These are phyloP conservation scores for Trissonchulus latispiculum DNA, from an alignment of 2,888 invertebrate genomes.

Conservation along the genomic window DNA sequence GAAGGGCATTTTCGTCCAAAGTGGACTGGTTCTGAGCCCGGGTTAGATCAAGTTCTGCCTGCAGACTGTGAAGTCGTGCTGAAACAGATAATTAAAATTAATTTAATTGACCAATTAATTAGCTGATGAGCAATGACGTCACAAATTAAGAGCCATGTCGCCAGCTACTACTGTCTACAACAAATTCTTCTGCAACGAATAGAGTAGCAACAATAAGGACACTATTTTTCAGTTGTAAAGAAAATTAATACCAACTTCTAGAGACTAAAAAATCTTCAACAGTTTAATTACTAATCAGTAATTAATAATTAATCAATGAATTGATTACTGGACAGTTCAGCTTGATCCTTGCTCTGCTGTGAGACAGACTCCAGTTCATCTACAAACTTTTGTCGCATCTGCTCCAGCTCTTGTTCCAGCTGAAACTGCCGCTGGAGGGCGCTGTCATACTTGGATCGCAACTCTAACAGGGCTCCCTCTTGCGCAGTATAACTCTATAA, in stretches of 20 bases:
- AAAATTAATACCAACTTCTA: too few species aligned
- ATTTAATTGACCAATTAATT: too few species aligned
- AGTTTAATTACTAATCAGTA: too few species aligned
- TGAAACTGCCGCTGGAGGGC: not conserved
- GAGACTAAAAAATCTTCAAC: too few species aligned
- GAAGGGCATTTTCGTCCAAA: not conserved
- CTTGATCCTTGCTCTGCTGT: constrained; percentile 7
- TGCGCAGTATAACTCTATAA: constrained; percentile 14
- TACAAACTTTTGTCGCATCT: constrained; percentile 7
- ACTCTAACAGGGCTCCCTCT: not conserved
- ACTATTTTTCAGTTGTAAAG: too few species aligned
- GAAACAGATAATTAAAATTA: too few species aligned
- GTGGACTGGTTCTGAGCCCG: not conserved
- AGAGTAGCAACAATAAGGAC: too few species aligned
- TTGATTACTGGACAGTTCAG: constrained; percentile 11
- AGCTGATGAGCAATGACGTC: too few species aligned
- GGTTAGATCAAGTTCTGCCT: not conserved
- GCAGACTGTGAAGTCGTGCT: not conserved
- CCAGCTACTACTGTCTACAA: too few species aligned
- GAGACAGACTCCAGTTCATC: constrained; percentile 1
- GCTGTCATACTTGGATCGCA: constrained; percentile 8
- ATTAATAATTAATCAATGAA: too few species aligned
- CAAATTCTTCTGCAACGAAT: too few species aligned
- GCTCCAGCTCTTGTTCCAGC: not conserved
- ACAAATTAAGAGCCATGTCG: too few species aligned